These are phyloP conservation scores for Celastrina argiolus DNA, from an alignment of 2,888 invertebrate genomes.

Conservation along the genomic window DNA sequence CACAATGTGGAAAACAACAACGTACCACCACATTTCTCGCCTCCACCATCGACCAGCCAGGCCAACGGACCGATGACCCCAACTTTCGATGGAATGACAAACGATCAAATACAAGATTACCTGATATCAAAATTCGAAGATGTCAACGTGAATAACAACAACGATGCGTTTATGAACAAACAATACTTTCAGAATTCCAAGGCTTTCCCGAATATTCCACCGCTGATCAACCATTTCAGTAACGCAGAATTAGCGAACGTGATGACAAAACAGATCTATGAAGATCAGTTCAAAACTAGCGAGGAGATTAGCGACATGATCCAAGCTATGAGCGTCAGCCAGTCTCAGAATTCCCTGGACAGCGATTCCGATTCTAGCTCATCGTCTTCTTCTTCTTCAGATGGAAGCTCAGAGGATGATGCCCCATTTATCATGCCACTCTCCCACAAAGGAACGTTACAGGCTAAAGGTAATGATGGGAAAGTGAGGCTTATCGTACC, in stretches of 20 bases:
- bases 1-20: conserved; percentile 61
- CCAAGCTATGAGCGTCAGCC: conserved; percentile 60
- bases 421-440: conserved; percentile 82
- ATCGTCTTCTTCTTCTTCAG: conserved; percentile 62
- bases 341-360: conserved; percentile 56
- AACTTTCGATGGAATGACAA: conserved; percentile 54
- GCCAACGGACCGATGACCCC: conserved; percentile 45
- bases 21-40: conserved; percentile 45
- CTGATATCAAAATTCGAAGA: conserved; percentile 62
- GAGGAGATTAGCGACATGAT: conserved; percentile 46
- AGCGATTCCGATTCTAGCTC: conserved; percentile 65
- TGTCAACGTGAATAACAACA: conserved; percentile 48
- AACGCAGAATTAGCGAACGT: conserved; percentile 54
- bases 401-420: conserved; percentile 62
- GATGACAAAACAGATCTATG: conserved; percentile 46
- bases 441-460: conserved; percentile 80
- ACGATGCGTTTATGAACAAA: conserved; percentile 48
- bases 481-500: conserved; percentile 80
- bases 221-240: conserved; percentile 55
- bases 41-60: conserved; percentile 41
- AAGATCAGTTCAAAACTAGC: conserved; percentile 44
- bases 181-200: conserved; percentile 63
- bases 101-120: conserved; percentile 64
- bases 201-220: conserved; percentile 67
- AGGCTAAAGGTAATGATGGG: conserved; percentile 79